Conservation (phyloP, 2,888 invertebrate species). For the Lathronympha strigana region DNA sequence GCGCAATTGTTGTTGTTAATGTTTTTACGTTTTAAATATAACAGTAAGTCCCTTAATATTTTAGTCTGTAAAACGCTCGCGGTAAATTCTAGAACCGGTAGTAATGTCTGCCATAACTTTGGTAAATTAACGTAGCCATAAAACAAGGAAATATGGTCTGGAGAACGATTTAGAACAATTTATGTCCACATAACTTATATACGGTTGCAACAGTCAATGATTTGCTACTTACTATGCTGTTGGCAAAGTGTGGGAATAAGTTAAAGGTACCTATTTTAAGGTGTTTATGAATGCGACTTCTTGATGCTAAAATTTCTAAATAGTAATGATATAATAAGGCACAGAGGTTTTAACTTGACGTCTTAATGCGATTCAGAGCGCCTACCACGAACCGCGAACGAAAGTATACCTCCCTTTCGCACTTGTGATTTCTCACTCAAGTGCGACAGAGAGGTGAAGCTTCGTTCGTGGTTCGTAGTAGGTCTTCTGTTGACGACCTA, state of each 20-base stretch:
- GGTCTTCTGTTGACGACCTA: too few species aligned
- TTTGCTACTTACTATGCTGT: slow-evolving; percentile 17
- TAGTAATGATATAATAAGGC: too few species aligned
- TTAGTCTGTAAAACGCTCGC: slow-evolving; percentile 22
- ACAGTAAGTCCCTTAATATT: neutral
- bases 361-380: too few species aligned
- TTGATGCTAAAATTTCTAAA: neutral
- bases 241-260: slow-evolving; percentile 1
- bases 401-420: too few species aligned
- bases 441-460: too few species aligned
- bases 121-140: slow-evolving; percentile 26
- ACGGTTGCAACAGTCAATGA: slow-evolving; percentile 27
- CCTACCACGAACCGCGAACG: too few species aligned
- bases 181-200: slow-evolving; percentile 23
- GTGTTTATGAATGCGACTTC: neutral
- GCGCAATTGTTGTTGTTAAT: too few species aligned
- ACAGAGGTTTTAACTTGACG: too few species aligned
- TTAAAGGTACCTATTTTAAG: neutral
- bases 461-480: too few species aligned
- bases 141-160: slow-evolving; percentile 32
- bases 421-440: too few species aligned
- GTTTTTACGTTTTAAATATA: neutral
- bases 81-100: slow-evolving; percentile 17
- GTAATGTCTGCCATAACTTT: slow-evolving; percentile 27
- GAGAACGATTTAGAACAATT: slow-evolving; percentile 29